Evolutionary conservation across 2,888 invertebrate species (phyloP), one percentile per base, ranked within the genome.

Genomic region (Thymelicus sylvestris): DNA sequence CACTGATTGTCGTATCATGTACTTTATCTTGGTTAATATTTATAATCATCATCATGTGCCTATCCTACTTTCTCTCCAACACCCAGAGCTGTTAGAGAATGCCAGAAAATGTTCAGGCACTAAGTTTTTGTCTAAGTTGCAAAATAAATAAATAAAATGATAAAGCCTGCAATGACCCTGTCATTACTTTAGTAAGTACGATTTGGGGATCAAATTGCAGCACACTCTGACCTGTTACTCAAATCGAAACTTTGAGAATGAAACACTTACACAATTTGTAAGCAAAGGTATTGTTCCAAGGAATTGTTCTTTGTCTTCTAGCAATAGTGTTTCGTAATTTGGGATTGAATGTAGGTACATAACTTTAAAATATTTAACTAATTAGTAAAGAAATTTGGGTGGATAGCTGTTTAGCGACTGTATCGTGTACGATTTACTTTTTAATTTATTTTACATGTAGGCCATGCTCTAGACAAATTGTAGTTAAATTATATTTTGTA

Each of bases 181-280:
- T 24, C 10, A 55, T 12, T 24, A 31, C 44, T 44, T 12, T 4
- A 52, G 6, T 19, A 19, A 52, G 19, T 19, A 15, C 19, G 19
- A 7, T 55, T 55, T 12, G 55, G 24, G 24, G 24, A 55, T 55
- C 31, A 61, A 39, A 67, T 61, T 73, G 72, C 55, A 69, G 67
- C 67, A 68, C 73, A 65, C 76, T 74, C 38, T 78, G 78, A 78
- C 75, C 44, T 66, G 59, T 66, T 61, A 67, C 44, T 66, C 52
- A 67, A 67, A 62, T 62, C 31, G 52, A 62, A 55, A 67, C 62
- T 61, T 67, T 48, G 47, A 68, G 68, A 64, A 69, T 64, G 63
- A 57, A 50, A 65, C 47, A 50, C 64, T 65, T 64, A 50, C 60
- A 65, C 65, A 65, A 70, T 60, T 70, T 15, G 60, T 57, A 47